phyloP scores from a whole-genome alignment of 2,113 vertebrate species.

The Hippopotamus amphibius region DNA sequence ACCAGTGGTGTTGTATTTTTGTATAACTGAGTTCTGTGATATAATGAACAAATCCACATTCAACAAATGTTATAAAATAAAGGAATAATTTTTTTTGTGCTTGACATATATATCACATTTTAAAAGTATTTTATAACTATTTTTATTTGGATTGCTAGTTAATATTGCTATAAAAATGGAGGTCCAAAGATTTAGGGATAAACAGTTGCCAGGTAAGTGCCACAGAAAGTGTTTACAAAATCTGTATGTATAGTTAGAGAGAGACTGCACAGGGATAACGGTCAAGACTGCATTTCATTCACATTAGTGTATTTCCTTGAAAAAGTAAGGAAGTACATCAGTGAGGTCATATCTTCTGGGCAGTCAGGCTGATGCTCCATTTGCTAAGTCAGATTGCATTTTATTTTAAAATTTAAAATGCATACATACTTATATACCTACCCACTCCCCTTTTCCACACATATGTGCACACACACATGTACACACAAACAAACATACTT shows the following conservation, averaged over 20 bases:
- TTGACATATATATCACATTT: neutral
- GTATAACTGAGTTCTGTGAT: neutral
- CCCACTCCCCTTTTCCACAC: neutral
- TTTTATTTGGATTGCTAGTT: slow-evolving; percentile 40
- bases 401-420: slow-evolving; percentile 33
- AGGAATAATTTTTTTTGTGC: neutral
- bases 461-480: neutral
- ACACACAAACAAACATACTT: neutral
- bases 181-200: neutral
- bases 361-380: neutral
- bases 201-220: neutral
- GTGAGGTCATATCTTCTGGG: neutral
- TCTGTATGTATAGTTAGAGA: neutral
- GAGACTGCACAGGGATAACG: neutral
- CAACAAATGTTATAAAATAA: neutral
- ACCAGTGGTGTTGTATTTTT: neutral
- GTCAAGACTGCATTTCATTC: neutral
- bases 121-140: neutral
- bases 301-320: neutral
- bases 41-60: neutral
- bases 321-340: neutral
- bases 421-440: neutral
- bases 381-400: neutral
- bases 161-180: slow-evolving; percentile 23
- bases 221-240: neutral